phyloP scores from a whole-genome alignment of 1,140 invertebrate species.

The Brachionus sp. region DNA sequence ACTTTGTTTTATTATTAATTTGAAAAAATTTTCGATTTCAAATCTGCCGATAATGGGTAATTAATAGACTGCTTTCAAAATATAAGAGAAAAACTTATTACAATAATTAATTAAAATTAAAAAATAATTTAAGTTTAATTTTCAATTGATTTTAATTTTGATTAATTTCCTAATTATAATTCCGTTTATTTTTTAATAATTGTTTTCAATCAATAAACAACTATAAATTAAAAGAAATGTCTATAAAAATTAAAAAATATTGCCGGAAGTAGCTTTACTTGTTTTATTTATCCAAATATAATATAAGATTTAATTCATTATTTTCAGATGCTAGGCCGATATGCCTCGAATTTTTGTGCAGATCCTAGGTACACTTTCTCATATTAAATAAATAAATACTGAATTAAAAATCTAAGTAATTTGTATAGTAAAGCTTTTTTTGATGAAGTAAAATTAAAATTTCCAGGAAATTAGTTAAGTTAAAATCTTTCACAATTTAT shows the following conservation, averaged over 20 bases:
- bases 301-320: too few relatives aligned
- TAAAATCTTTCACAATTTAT: too few relatives aligned
- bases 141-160: not conserved
- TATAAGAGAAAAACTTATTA: not conserved
- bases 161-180: not conserved
- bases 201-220: not conserved
- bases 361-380: not conserved
- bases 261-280: not conserved
- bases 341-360: too few relatives aligned
- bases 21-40: too few relatives aligned
- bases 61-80: too few relatives aligned
- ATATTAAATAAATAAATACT: not conserved
- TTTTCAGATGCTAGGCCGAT: too few relatives aligned
- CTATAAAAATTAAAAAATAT: not conserved
- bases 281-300: too few relatives aligned
- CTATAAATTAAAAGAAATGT: not conserved
- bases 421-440: too few relatives aligned
- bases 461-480: too few relatives aligned
- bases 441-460: too few relatives aligned
- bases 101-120: not conserved
- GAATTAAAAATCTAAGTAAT: not conserved
- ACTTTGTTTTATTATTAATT: too few relatives aligned
- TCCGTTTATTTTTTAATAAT: not conserved
- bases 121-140: not conserved
- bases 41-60: too few relatives aligned